Evolutionary conservation across 2,113 vertebrate genomes (phyloP).

Genomic region (Brachionichthys hirsutus): DNA sequence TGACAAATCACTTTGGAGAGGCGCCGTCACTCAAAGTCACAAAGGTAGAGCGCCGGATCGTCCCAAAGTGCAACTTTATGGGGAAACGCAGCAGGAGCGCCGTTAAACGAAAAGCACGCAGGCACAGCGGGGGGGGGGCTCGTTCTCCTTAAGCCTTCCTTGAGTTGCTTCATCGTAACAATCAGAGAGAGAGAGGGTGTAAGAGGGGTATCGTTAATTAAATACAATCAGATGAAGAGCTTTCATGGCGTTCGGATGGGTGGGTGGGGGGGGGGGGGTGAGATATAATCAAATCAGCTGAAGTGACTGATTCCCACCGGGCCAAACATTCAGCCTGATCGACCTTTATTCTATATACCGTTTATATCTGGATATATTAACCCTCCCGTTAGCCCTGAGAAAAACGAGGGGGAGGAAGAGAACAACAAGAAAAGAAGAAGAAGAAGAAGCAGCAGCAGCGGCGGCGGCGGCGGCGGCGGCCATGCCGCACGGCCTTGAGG

Average conservation of each 20-base stretch:
- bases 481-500: too few species aligned
- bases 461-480: too few species aligned
- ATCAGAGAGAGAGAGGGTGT: conserved; percentile 23
- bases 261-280: conserved; percentile 31
- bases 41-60: conserved; percentile 44
- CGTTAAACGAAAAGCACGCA: conserved; percentile 50
- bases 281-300: conserved; percentile 61
- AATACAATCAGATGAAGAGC: conserved; percentile 62
- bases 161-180: conserved; percentile 40
- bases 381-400: too few species aligned
- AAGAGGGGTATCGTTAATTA: conserved; percentile 47
- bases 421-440: too few species aligned
- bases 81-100: conserved; percentile 27
- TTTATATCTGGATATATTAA: conserved; percentile 24
- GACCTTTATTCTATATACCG: conserved; percentile 31
- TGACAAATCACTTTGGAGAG: conserved; percentile 72
- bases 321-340: conserved; percentile 20
- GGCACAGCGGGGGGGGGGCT: conserved; percentile 21
- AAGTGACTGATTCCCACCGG: conserved; percentile 46
- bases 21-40: conserved; percentile 67
- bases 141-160: conserved; percentile 41
- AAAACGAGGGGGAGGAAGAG: too few species aligned
- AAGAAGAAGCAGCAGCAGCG: too few species aligned
- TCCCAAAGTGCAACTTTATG: conserved; percentile 36
- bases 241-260: conserved; percentile 26